Conservation (phyloP, 2,888 invertebrate species). For the Nudaria mundana region DNA sequence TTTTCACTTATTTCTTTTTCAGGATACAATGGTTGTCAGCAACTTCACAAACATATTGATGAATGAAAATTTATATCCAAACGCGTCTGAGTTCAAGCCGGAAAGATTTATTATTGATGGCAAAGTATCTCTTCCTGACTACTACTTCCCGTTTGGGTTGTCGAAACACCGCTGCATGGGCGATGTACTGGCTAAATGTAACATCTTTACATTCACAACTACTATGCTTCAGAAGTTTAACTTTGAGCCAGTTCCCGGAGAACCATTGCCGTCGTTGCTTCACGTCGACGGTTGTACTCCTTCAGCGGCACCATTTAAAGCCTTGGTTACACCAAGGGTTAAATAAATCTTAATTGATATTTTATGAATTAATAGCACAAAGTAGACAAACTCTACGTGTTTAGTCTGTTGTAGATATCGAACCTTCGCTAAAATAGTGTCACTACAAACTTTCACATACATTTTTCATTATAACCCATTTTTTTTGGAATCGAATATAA, state of each 20-base stretch:
- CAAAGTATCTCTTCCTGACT: conserved; percentile 83
- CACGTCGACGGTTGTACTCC: conserved; percentile 90
- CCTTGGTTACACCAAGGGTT: conserved; percentile 74
- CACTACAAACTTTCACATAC: too few species aligned
- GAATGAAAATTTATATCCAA: conserved; percentile 84
- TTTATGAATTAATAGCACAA: not conserved
- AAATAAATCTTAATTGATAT: not conserved
- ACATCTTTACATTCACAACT: conserved; percentile 88
- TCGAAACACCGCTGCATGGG: conserved; percentile 92
- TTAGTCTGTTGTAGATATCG: too few species aligned
- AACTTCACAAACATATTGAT: conserved; percentile 88
- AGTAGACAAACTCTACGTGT: not conserved
- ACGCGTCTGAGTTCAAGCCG: conserved; percentile 87
- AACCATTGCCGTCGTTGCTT: conserved; percentile 82
- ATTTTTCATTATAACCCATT: too few species aligned
- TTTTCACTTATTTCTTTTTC: conserved; percentile 12
- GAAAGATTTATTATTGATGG: conserved; percentile 86
- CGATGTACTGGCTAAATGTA: conserved; percentile 87
- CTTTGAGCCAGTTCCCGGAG: conserved; percentile 84
- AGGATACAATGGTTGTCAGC: conserved; percentile 90
- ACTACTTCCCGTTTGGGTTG: conserved; percentile 89
- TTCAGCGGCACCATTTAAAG: conserved; percentile 86
- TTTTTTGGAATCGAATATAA: too few species aligned
- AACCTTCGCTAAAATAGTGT: too few species aligned
- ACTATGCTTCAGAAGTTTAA: conserved; percentile 87